Evolutionary conservation across 1,140 invertebrate species (phyloP), one percentile per base, ranked within the genome.

Genomic region (Drosophila chauvacae): DNA sequence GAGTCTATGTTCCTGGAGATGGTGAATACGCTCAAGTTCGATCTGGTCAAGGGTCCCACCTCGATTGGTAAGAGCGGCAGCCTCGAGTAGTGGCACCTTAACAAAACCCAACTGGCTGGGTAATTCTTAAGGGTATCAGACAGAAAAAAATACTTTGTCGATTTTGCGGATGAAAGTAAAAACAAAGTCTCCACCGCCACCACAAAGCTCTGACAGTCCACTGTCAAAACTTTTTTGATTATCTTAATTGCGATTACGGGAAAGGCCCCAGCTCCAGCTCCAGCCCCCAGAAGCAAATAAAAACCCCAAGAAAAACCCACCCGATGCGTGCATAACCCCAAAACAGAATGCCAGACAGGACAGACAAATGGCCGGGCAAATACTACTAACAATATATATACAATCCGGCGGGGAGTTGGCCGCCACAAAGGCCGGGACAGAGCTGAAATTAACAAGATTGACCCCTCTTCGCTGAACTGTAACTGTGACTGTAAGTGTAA

Each of bases 171-270:
- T 65, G 77, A 87, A 87, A 87, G 84, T 87, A 88, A 74, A 88
- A 88, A 81, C 86, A 65, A 55, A 60, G 59, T 45, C 55, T 28
- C 57, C 37, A 13, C 47, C 20, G 1, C 11, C 18, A 16, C 26
- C 47, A 9, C 53, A 35, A 39, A 68, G 48, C 63, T 72, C 74
- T 78, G 85, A 72, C 85, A 85, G 85, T 81, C 80, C 68, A 76
- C 78, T 90, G 85, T 90, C 85, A 90, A 90, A 90, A 90, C 85
- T 90, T 90, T 87, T 90, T 90, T 90, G 85, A 90, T 90, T 90
- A 90, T 90, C 85, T 90, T 90, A 90, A 90, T 90, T 90, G 85
- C 85, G 85, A 90, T 90, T 90, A 90, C 77, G 61, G 84, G 50
- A 81, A 50, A 35, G 35, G 11, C 57, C 23, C 20, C 39, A 35